Percentiles rank a stretch among this genome's conserved stretches.
These are phyloP conservation scores for Hydroisotoma schaefferi DNA, from an alignment of 2,888 invertebrate genomes.

Conservation along the genomic window DNA sequence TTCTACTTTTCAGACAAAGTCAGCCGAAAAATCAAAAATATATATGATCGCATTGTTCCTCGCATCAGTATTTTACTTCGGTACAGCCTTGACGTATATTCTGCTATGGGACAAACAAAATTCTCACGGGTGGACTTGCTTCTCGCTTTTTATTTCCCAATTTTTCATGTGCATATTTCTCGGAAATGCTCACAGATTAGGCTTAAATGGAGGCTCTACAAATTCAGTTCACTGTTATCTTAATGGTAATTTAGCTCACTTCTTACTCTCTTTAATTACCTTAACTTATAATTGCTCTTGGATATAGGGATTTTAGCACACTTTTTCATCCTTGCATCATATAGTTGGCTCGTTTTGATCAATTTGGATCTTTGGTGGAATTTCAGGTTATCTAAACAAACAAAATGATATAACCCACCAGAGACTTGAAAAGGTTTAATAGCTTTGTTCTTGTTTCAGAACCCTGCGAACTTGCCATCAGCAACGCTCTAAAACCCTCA, in stretches of 20 bases:
- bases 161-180: neutral
- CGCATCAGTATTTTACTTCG: neutral
- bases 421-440: neutral
- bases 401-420: neutral
- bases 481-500: neutral
- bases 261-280: too few relatives aligned
- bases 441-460: neutral
- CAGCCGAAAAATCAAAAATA: neutral
- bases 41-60: neutral
- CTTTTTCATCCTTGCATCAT: conserved; percentile 7
- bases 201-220: neutral
- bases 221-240: neutral
- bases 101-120: conserved; percentile 12
- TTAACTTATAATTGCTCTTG: neutral
- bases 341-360: conserved; percentile 3
- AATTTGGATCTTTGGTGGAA: conserved; percentile 5
- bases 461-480: neutral
- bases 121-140: neutral
- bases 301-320: conserved; percentile 5
- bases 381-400: neutral
- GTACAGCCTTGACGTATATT: neutral
- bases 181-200: conserved; percentile 7
- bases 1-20: neutral
- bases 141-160: neutral
- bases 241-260: too few relatives aligned